Percentiles rank a stretch among this genome's conserved stretches.
Evolutionary conservation across 2,888 invertebrate species (phyloP).

Genomic region (Stramonita haemastoma): DNA sequence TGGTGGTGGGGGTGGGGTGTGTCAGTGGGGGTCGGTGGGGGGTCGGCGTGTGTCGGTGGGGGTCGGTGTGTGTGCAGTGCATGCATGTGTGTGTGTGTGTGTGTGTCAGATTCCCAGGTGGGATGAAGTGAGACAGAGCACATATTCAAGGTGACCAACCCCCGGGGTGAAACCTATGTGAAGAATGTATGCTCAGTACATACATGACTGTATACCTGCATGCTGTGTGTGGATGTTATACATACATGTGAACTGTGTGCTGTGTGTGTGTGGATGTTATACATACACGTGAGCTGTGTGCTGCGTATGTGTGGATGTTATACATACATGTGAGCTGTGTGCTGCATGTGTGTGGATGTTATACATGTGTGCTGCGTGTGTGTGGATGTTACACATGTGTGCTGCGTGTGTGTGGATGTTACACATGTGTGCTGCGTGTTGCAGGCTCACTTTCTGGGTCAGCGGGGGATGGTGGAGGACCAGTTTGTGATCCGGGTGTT

Average conservation of each 20-base stretch:
- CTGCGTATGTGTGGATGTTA: no score
- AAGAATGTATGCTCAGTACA: not conserved
- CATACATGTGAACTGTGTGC: no score
- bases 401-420: not conserved
- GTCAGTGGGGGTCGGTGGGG: no score
- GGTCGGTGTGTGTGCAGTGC: no score
- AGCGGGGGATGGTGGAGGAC: constrained; percentile 91
- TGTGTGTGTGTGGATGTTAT: no score
- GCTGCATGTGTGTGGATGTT: no score
- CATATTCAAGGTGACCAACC: not conserved
- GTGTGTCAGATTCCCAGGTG: not conserved
- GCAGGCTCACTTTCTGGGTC: constrained; percentile 92
- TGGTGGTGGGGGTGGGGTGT: no score
- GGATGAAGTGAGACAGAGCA: not conserved
- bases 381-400: not conserved
- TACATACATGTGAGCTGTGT: no score
- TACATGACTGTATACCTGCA: not conserved
- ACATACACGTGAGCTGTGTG: no score
- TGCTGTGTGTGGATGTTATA: not conserved
- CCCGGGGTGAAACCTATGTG: no score
- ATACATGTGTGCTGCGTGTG: not conserved
- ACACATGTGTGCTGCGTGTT: not conserved
- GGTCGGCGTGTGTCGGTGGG: no score
- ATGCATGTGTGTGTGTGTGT: no score
- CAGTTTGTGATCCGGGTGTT: constrained; percentile 93